phyloP scores from a whole-genome alignment of 2,797 vertebrate species.

The Morus bassanus region DNA sequence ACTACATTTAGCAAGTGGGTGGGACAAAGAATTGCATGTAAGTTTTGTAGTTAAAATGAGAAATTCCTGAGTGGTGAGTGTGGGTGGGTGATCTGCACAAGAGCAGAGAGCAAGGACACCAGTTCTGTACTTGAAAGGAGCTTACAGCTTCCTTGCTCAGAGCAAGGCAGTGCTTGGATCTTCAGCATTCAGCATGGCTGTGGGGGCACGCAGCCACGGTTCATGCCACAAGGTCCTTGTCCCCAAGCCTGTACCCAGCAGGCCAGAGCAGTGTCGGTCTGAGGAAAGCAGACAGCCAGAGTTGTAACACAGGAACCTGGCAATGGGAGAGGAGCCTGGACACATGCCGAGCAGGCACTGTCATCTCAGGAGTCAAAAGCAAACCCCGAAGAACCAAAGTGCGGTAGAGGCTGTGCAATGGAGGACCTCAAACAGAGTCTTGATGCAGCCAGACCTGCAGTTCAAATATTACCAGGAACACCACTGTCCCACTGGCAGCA shows the following conservation, averaged over 20 bases:
- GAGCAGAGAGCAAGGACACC: not conserved
- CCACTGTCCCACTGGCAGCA: not conserved
- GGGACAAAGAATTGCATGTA: not conserved
- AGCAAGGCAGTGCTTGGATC: not conserved
- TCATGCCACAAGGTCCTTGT: rapidly evolving
- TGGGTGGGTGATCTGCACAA: not conserved
- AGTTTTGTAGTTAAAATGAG: not conserved
- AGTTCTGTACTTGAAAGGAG: not conserved
- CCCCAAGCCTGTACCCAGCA: not conserved
- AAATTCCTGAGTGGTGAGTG: not conserved
- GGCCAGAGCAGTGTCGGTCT: not conserved
- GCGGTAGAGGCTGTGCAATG: not conserved
- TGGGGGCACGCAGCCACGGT: rapidly evolving
- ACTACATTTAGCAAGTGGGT: rapidly evolving
- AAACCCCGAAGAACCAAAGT: not conserved
- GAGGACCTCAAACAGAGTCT: not conserved
- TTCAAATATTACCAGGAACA: not conserved
- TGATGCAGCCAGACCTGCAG: not conserved
- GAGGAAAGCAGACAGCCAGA: not conserved
- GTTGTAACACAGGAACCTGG: not conserved
- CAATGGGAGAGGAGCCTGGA: not conserved
- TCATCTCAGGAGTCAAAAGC: not conserved
- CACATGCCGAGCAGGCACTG: rapidly evolving
- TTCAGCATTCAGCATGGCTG: not conserved
- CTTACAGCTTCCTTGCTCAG: not conserved